Conservation (phyloP, 2,113 vertebrate genomes). For the Mus musculus region DNA sequence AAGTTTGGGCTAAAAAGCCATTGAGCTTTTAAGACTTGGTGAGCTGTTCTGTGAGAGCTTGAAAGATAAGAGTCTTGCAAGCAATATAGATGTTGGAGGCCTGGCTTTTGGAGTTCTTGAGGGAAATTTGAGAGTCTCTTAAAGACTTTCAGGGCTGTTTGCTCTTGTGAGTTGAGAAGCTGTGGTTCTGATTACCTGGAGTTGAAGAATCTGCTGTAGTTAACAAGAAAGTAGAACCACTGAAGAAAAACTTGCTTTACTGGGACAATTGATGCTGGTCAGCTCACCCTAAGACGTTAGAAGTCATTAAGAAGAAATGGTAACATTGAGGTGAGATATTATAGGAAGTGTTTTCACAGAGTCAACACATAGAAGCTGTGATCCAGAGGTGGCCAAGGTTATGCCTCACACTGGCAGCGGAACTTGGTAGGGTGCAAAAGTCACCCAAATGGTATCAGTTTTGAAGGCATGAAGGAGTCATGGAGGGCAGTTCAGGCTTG, state of each 20-base stretch:
- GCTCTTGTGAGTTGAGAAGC: neutral
- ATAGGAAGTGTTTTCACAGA: neutral
- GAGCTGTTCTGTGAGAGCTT: neutral
- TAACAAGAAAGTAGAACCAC: neutral
- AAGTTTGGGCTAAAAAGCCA: neutral
- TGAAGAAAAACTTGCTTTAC: neutral
- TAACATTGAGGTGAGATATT: neutral
- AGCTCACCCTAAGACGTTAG: neutral
- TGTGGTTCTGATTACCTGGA: neutral
- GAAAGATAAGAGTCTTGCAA: neutral
- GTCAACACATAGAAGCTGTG: neutral
- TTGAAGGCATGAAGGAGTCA: neutral
- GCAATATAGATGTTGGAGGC: neutral
- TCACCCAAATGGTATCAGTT: neutral
- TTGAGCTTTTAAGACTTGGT: neutral
- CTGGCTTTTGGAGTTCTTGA: neutral
- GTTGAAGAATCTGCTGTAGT: neutral
- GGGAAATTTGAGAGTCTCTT: neutral
- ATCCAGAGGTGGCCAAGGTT: neutral
- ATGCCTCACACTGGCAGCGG: neutral
- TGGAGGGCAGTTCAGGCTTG: neutral
- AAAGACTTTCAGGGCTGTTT: neutral
- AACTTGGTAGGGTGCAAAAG: neutral
- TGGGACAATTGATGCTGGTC: too few species aligned
- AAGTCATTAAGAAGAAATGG: neutral